A percentile compares a stretch with the other conserved stretches of the same genome.
Evolutionary conservation across 1,140 invertebrate species (phyloP).

Genomic region (Leptopilina clavipes): DNA sequence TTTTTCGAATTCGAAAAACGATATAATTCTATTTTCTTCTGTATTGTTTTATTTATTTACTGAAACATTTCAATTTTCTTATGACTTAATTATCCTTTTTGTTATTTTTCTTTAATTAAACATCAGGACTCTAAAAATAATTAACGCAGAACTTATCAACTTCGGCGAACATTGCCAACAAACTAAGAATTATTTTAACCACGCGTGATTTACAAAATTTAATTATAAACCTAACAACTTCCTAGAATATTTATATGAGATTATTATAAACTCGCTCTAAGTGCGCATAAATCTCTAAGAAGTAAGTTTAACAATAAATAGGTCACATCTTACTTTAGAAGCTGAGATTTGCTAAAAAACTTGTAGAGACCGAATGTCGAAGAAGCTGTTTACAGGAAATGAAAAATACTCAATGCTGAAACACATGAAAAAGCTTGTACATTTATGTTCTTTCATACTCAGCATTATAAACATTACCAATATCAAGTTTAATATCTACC

Average conservation of each 20-base stretch:
- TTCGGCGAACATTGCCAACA: too few relatives aligned
- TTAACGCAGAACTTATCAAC: too few relatives aligned
- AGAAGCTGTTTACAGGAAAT: neutral
- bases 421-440: neutral
- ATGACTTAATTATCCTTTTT: too few relatives aligned
- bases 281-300: neutral
- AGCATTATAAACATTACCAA: neutral
- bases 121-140: too few relatives aligned
- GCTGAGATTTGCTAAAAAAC: neutral
- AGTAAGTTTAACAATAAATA: neutral
- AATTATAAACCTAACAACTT: too few relatives aligned
- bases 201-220: too few relatives aligned
- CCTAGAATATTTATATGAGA: neutral
- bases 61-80: too few relatives aligned
- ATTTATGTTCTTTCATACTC: neutral
- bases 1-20: too few relatives aligned
- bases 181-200: too few relatives aligned
- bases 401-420: neutral
- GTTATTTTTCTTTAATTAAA: too few relatives aligned
- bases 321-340: neutral
- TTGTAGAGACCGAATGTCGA: neutral
- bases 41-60: too few relatives aligned
- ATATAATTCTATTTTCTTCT: too few relatives aligned
- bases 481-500: neutral
- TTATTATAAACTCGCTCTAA: neutral